Conservation (phyloP, 2,888 invertebrate species). For the Chironomus riparius region DNA sequence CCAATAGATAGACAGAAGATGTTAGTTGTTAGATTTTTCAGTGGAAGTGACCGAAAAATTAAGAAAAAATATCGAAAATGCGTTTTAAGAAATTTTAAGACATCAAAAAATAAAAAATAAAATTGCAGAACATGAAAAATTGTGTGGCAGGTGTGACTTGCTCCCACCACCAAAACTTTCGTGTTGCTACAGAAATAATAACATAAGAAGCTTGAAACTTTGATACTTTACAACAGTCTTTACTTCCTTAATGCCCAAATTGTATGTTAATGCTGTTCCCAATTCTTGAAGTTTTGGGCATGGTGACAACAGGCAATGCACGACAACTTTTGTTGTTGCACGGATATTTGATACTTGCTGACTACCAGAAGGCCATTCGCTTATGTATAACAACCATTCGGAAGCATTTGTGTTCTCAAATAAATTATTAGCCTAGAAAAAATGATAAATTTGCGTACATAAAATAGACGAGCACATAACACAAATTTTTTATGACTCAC, state of each 20-base stretch:
- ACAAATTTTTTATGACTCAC: conserved; percentile 46
- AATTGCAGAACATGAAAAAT: background rate
- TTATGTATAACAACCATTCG: conserved; percentile 89
- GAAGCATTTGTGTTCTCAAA: conserved; percentile 82
- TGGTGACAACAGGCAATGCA: conserved; percentile 70
- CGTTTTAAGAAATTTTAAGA: background rate
- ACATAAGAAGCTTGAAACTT: conserved; percentile 7
- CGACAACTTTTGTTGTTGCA: conserved; percentile 83
- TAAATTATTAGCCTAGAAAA: conserved; percentile 70
- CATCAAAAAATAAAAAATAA: too few relatives aligned
- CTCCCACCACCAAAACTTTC: background rate
- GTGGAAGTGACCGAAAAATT: background rate
- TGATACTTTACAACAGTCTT: conserved; percentile 70
- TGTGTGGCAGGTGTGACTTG: background rate
- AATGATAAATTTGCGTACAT: background rate
- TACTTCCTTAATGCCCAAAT: conserved; percentile 91
- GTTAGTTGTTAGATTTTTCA: background rate
- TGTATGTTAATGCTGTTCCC: conserved; percentile 81
- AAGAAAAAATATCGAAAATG: background rate
- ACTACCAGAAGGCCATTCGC: conserved; percentile 75
- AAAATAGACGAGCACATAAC: background rate
- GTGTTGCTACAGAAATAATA: conserved; percentile 26
- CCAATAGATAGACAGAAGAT: background rate
- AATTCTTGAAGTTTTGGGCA: conserved; percentile 62
- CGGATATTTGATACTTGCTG: conserved; percentile 78